phyloP scores from a whole-genome alignment of 2,113 vertebrate species.

The Atrichornis clamosus region DNA sequence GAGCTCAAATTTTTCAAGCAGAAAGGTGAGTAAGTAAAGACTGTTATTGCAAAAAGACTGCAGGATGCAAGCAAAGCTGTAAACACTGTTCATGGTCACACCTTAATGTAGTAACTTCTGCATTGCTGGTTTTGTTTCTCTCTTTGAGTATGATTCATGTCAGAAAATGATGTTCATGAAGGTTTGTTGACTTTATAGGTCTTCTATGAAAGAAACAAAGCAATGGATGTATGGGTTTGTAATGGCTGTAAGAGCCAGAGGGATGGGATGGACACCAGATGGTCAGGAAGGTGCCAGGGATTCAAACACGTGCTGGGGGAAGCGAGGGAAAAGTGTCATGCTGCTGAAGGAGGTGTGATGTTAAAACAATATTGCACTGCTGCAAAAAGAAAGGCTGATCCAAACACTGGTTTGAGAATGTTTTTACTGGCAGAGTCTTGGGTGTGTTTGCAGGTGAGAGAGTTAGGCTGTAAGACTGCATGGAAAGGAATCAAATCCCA shows the following conservation, averaged over 20 bases:
- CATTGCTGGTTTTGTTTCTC: neutral
- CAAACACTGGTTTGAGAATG: neutral
- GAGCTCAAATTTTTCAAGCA: neutral
- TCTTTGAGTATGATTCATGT: neutral
- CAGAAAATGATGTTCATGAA: neutral
- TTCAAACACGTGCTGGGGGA: fast-evolving
- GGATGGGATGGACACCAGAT: neutral
- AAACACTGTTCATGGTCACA: neutral
- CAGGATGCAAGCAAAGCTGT: neutral
- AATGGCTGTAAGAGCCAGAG: neutral
- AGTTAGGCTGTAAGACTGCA: neutral
- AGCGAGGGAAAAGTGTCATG: fast-evolving
- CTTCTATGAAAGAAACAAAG: neutral
- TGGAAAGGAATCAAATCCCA: neutral
- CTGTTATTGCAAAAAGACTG: neutral
- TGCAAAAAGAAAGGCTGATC: neutral
- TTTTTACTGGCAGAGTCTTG: neutral
- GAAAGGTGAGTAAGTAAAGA: neutral
- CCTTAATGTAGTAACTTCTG: neutral
- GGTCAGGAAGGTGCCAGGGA: neutral
- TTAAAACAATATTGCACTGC: neutral
- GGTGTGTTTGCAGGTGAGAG: neutral
- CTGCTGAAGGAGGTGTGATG: neutral
- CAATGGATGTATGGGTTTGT: neutral
- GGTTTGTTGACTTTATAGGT: neutral